Evolutionary conservation across 1,140 invertebrate species (phyloP).

Genomic region (Nomia melanderi): DNA sequence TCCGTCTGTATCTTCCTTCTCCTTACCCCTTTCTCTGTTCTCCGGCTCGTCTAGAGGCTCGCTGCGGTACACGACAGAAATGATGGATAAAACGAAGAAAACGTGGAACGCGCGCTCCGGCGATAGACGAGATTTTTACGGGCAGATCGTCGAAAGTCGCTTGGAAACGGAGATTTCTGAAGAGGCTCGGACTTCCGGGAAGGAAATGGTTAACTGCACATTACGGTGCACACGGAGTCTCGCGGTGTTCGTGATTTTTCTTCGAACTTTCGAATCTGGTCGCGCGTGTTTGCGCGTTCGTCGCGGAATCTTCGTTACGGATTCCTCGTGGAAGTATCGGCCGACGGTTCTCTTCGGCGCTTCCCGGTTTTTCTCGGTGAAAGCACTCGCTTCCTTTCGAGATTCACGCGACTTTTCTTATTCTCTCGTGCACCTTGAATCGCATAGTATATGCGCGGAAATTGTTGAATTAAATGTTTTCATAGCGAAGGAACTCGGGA

Average conservation of each 20-base stretch:
- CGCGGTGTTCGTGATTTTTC: neutral
- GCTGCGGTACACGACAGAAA: constrained; percentile 4
- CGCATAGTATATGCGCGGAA: no score
- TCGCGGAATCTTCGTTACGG: no score
- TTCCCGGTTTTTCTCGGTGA: no score
- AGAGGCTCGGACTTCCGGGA: neutral
- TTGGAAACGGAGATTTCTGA: neutral
- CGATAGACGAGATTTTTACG: constrained; percentile 3
- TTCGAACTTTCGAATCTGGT: neutral
- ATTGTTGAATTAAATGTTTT: no score
- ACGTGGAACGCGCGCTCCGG: neutral
- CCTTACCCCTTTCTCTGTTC: neutral
- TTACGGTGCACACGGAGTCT: neutral
- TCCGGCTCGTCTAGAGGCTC: neutral
- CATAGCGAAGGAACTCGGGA: no score
- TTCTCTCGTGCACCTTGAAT: no score
- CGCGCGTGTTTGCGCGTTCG: no score
- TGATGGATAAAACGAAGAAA: constrained; percentile 14
- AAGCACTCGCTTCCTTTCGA: no score
- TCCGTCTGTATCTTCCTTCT: neutral
- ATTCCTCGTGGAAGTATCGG: no score
- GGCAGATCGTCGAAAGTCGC: constrained; percentile 8
- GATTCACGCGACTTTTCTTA: no score
- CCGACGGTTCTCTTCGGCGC: no score
- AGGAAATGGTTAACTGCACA: constrained; percentile 1